Evolutionary conservation across 2,797 vertebrate genomes (phyloP).

Genomic region (Scolopax rusticola): DNA sequence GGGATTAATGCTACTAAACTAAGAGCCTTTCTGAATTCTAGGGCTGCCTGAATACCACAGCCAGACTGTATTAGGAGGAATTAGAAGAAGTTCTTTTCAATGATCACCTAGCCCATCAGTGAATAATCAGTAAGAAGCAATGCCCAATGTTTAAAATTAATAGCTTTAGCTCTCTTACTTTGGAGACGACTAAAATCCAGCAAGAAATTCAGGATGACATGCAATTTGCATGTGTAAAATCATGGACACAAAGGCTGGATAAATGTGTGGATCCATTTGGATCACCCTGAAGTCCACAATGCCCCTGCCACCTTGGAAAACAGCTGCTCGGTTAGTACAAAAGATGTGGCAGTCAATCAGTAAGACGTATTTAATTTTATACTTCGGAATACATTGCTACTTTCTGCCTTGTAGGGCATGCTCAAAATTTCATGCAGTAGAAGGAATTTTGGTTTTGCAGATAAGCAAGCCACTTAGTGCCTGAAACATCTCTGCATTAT

Average conservation of each 20-base stretch:
- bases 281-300: background rate
- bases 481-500: conserved; percentile 27
- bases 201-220: background rate
- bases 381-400: background rate
- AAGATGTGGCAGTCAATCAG: background rate
- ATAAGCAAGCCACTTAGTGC: conserved; percentile 1
- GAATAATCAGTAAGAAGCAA: background rate
- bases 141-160: background rate
- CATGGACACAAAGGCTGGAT: background rate
- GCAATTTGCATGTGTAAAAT: background rate
- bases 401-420: background rate
- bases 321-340: fast-evolving
- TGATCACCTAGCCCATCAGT: background rate
- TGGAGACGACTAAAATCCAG: background rate
- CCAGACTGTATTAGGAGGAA: background rate
- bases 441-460: background rate
- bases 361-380: background rate
- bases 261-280: background rate
- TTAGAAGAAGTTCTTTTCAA: background rate
- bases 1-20: background rate
- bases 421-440: background rate
- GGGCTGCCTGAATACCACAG: background rate
- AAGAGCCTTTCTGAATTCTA: background rate
- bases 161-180: background rate
- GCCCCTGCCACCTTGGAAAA: background rate